Evolutionary conservation across 2,797 vertebrate genomes (phyloP), one percentile per base, ranked within the genome.

Genomic region (Poeciliopsis turneri): DNA sequence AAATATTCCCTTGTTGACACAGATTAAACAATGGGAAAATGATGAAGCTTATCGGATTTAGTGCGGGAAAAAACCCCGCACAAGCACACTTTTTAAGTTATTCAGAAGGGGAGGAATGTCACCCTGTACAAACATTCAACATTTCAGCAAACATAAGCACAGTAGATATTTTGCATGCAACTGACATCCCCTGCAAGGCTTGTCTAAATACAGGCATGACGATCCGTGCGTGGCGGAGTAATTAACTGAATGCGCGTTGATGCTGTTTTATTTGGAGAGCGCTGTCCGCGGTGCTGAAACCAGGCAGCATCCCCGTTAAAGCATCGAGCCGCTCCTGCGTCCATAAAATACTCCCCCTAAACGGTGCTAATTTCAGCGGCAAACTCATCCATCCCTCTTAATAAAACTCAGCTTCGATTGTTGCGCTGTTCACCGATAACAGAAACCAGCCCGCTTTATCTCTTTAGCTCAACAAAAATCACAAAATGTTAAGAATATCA

Each of bases 71-170:
- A 88, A 88, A 92, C 93, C 92, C 90, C 75, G 86, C 87, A 90
- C 87, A 79, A 81, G 80, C 90, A 82, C 87, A 95, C 92, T 94
- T 93, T 90, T 82, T 68, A 94, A 95, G 89, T 94, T 92, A 91
- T 90, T 92, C 81, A 74, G 68, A n/a, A 20, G 16, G 10, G 18
- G 28, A 25, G 9, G 77, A 85, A 91, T 47, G 82, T 78, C 87
- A 86, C 73, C 82, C 86, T 78, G 78, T 75, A 39, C 20, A n/a
- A 70, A 45, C 57, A 76, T 59, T 6, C 74, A 36, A 79, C 74
- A 77, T 78, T 53, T 70, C 64, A 43, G 84, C 80, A 64, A 51
- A 77, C 79, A 16, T 70, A 46, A 28, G 41, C 41, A 72, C 83
- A 85, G 84, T 23, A 39, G 78, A 82, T 61, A 89, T 91, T 83